phyloP scores from a whole-genome alignment of 2,888 invertebrate genomes.

The Pammene fasciana region DNA sequence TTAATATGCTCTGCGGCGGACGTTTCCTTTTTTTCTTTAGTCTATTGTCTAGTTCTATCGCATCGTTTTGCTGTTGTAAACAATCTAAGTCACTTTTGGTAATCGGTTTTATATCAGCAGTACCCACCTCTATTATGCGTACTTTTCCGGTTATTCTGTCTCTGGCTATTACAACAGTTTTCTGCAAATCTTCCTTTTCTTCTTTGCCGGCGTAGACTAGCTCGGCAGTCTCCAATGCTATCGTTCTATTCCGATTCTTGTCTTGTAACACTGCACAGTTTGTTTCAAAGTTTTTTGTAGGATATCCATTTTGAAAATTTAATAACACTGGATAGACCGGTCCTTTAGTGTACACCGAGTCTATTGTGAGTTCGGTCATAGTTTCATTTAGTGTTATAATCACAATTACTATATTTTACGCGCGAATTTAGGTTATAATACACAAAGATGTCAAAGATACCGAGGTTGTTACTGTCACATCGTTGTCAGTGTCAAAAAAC shows the following conservation, averaged over 20 bases:
- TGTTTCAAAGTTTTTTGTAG: not conserved
- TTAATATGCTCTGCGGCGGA: not conserved
- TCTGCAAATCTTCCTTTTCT: not conserved
- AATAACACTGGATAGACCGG: not conserved
- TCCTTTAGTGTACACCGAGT: slow-evolving; percentile 3
- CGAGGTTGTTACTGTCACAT: too few species aligned
- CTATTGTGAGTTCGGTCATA: not conserved
- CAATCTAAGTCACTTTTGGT: slow-evolving; percentile 6
- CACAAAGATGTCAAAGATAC: not conserved
- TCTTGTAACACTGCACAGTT: slow-evolving; percentile 9
- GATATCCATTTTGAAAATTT: slow-evolving; percentile 8
- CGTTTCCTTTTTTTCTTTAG: not conserved
- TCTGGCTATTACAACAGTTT: not conserved
- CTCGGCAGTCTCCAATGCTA: not conserved
- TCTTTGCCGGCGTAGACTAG: not conserved
- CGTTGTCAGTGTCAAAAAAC: too few species aligned
- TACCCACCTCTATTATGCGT: slow-evolving; percentile 23
- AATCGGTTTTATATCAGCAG: slow-evolving; percentile 44
- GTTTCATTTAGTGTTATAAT: not conserved
- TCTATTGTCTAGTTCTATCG: not conserved
- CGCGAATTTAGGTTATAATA: slow-evolving; percentile 3
- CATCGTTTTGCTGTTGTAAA: not conserved
- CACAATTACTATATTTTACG: not conserved
- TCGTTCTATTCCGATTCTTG: not conserved
- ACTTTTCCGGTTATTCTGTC: slow-evolving; percentile 5